phyloP scores from a whole-genome alignment of 2,797 vertebrate species.

The Echiichthys vipera region DNA sequence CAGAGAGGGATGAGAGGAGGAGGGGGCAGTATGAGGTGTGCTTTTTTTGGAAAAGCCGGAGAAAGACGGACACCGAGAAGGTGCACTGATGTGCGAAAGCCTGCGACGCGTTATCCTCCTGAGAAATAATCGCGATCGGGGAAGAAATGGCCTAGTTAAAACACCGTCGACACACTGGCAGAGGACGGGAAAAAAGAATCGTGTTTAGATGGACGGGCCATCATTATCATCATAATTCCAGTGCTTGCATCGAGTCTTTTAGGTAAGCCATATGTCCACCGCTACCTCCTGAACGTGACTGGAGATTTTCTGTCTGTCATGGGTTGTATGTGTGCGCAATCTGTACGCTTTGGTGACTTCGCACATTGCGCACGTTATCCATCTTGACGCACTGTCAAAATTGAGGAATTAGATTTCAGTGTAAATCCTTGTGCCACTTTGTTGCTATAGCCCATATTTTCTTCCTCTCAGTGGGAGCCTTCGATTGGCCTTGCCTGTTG shows the following conservation, averaged over 20 bases:
- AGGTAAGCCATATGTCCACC: conserved; percentile 76
- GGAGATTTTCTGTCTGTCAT: conserved; percentile 49
- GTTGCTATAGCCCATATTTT: conserved; percentile 70
- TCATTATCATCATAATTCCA: conserved; percentile 64
- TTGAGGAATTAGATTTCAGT: conserved; percentile 58
- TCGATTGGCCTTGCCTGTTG: conserved; percentile 80
- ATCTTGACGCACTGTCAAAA: conserved; percentile 82
- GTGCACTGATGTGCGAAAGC: conserved; percentile 79
- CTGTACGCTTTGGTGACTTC: conserved; percentile 73
- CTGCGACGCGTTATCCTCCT: conserved; percentile 78
- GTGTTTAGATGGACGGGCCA: conserved; percentile 66
- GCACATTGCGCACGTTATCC: conserved; percentile 78
- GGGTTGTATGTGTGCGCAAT: conserved; percentile 72
- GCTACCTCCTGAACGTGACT: conserved; percentile 57
- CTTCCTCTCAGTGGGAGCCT: conserved; percentile 49
- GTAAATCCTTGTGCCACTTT: conserved; percentile 65
- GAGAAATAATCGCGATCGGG: conserved; percentile 77
- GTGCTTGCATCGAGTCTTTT: conserved; percentile 61
- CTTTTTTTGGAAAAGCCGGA: conserved; percentile 82
- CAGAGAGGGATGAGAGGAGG: conserved; percentile 78
- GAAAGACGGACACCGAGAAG: conserved; percentile 82
- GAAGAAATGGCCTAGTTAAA: conserved; percentile 81
- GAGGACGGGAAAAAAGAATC: conserved; percentile 62
- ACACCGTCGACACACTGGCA: conserved; percentile 48
- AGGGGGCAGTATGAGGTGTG: conserved; percentile 80